phyloP scores from a whole-genome alignment of 2,888 invertebrate species.

The Cinara cedri region DNA sequence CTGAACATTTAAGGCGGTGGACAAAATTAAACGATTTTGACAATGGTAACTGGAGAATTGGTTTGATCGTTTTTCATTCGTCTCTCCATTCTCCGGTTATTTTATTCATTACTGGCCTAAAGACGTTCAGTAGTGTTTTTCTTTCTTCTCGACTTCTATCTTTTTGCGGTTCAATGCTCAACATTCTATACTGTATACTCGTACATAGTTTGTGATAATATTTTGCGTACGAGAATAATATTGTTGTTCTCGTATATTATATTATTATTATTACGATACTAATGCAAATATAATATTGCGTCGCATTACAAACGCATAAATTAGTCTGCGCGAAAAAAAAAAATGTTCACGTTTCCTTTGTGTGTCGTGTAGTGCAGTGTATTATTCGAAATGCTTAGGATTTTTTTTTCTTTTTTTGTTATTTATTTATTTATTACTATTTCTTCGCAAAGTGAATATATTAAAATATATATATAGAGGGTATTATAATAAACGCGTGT shows the following conservation, averaged over 20 bases:
- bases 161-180: no score
- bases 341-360: slow-evolving; percentile 12
- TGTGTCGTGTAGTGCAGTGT: background rate
- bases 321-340: slow-evolving; percentile 1
- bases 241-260: background rate
- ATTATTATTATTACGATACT: slow-evolving; percentile 1
- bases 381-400: background rate
- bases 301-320: slow-evolving; percentile 34
- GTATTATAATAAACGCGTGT: slow-evolving; percentile 11
- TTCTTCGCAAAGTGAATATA: slow-evolving; percentile 31
- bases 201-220: background rate
- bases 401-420: background rate
- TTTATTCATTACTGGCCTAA: no score
- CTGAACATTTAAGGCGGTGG: no score
- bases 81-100: no score
- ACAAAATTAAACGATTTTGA: no score
- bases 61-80: no score
- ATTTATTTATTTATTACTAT: slow-evolving; percentile 28
- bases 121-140: no score
- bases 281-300: slow-evolving; percentile 36
- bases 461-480: background rate
- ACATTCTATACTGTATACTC: no score
- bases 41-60: no score
- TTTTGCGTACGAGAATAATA: background rate
- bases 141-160: no score